Conservation (phyloP, 2,888 invertebrate genomes). For the Drosophila neonasuta region DNA sequence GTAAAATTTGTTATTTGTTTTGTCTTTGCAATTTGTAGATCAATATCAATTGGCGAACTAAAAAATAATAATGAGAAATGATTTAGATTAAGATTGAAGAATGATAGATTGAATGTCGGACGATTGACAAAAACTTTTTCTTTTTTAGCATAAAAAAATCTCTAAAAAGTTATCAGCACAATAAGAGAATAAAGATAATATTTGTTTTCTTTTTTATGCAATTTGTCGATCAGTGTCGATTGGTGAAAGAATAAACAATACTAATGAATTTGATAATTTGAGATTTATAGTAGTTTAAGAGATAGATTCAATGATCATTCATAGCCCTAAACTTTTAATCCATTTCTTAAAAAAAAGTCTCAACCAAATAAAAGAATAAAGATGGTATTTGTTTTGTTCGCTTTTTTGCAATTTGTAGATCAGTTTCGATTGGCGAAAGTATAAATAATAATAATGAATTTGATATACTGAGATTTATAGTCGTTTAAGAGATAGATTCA, state of each 20-base stretch:
- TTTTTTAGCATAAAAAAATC: no score
- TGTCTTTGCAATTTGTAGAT: neutral
- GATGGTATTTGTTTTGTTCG: neutral
- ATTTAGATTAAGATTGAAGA: no score
- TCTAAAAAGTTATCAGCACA: no score
- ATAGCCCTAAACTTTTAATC: no score
- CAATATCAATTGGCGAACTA: neutral
- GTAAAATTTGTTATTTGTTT: neutral
- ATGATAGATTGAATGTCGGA: no score
- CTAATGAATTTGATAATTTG: neutral
- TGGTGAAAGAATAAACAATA: neutral
- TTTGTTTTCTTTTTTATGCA: neutral
- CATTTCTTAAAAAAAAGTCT: no score
- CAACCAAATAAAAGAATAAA: no score
- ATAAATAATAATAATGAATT: conserved; percentile 6
- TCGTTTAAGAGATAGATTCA: no score
- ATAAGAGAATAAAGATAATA: neutral
- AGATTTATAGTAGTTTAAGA: no score
- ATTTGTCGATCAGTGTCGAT: conserved; percentile 1
- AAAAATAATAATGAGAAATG: neutral
- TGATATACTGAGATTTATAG: no score
- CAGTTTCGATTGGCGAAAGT: neutral
- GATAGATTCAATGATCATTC: no score
- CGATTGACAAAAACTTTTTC: no score
- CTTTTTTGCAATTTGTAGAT: neutral